phyloP scores from a whole-genome alignment of 2,888 invertebrate genomes.

The Acanthacorydalis orientalis region DNA sequence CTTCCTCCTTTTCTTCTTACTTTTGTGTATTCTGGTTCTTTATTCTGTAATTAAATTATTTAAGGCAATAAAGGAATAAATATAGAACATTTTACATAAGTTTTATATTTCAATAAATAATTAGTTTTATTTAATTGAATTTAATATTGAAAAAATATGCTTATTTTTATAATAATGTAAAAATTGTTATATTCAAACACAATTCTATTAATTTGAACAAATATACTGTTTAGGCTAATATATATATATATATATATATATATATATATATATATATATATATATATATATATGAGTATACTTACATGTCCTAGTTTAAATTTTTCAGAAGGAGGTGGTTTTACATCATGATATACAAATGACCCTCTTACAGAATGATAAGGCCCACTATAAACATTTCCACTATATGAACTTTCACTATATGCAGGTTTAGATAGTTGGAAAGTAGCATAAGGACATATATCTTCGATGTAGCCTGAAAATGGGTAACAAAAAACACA shows the following conservation, averaged over 20 bases:
- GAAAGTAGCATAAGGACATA: conserved; percentile 85
- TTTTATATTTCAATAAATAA: no score
- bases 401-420: conserved; percentile 81
- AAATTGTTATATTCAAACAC: no score
- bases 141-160: no score
- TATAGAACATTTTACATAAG: no score
- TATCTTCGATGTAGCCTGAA: conserved; percentile 80
- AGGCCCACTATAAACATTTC: conserved; percentile 73
- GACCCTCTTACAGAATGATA: conserved; percentile 74
- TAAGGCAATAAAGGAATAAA: no score
- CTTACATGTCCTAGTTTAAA: conserved; percentile 56
- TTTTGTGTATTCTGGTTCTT: conserved; percentile 71
- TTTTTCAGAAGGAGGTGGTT: conserved; percentile 55
- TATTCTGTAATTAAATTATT: conserved; percentile 32
- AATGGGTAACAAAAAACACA: conserved; percentile 11
- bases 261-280: no score
- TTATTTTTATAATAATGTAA: no score
- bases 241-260: no score
- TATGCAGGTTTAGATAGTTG: conserved; percentile 74
- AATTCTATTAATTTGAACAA: no score
- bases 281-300: no score
- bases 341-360: conserved; percentile 81
- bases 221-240: no score
- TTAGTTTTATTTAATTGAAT: no score
- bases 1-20: conserved; percentile 67